These are phyloP conservation scores for Rutilus rutilus DNA, from an alignment of 2,113 vertebrate species.

Conservation along the genomic window DNA sequence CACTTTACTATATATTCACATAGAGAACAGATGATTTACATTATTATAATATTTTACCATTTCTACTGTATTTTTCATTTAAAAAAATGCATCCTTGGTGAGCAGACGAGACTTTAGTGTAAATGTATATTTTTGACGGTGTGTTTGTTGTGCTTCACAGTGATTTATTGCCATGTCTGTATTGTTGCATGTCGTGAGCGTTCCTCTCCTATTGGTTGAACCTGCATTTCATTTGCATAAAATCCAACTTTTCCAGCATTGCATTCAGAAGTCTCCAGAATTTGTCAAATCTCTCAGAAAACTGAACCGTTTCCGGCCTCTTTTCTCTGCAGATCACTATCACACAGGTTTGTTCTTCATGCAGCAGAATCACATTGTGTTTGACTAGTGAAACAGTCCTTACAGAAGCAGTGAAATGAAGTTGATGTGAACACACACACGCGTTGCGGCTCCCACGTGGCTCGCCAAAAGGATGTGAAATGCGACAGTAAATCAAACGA, in stretches of 20 bases:
- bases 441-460: not conserved
- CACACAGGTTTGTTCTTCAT: not conserved
- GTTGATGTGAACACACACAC: not conserved
- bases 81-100: too few relatives aligned
- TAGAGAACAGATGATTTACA: too few relatives aligned
- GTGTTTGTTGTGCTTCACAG: too few relatives aligned
- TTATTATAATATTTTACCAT: too few relatives aligned
- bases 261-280: not conserved
- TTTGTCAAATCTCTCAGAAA: not conserved
- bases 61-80: too few relatives aligned
- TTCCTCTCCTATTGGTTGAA: not conserved
- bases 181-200: not conserved
- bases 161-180: not conserved
- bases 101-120: not conserved
- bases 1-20: too few relatives aligned
- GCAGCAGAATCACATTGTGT: not conserved
- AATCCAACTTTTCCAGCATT: not conserved
- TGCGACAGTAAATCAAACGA: slow-evolving; percentile 37
- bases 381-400: not conserved
- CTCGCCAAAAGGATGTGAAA: not conserved
- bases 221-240: not conserved
- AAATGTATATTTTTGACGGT: not conserved
- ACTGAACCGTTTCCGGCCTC: not conserved
- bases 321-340: not conserved
- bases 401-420: not conserved